Evolutionary conservation across 2,797 vertebrate genomes (phyloP).

Genomic region (Poeciliopsis infans): DNA sequence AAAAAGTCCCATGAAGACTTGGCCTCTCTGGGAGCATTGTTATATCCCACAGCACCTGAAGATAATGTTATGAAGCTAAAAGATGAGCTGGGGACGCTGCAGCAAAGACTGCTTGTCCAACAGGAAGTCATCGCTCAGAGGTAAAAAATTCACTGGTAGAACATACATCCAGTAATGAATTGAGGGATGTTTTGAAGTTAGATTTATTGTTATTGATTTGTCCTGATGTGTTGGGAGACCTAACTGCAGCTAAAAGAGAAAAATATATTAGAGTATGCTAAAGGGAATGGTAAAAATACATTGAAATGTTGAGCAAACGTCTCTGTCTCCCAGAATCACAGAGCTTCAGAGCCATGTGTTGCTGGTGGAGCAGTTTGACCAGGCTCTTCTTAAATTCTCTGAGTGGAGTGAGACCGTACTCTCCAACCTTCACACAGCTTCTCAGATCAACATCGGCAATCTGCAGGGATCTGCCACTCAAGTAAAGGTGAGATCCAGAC

Average conservation of each 20-base stretch:
- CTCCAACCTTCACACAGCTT: constrained; percentile 83
- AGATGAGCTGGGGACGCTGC: constrained; percentile 81
- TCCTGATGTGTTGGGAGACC: neutral
- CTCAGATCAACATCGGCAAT: constrained; percentile 84
- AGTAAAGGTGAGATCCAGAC: constrained; percentile 83
- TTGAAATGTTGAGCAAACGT: neutral
- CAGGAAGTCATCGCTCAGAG: constrained; percentile 85
- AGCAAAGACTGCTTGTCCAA: constrained; percentile 80
- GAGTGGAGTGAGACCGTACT: constrained; percentile 91
- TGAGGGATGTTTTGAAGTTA: neutral
- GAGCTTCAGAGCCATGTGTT: constrained; percentile 84
- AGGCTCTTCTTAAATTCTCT: constrained; percentile 88
- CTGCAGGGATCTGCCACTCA: constrained; percentile 78
- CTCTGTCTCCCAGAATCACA: constrained; percentile 75
- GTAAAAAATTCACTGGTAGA: constrained; percentile 44
- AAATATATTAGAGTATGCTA: neutral
- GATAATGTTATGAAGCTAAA: constrained; percentile 79
- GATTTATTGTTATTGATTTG: neutral
- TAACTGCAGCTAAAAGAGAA: neutral
- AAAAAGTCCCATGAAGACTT: constrained; percentile 77
- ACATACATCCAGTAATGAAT: neutral
- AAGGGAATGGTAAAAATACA: neutral
- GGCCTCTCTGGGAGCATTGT: constrained; percentile 74
- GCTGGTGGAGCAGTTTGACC: constrained; percentile 87
- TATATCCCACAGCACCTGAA: constrained; percentile 83